phyloP scores from a whole-genome alignment of 2,888 invertebrate species.

The Ophion slaviceki region DNA sequence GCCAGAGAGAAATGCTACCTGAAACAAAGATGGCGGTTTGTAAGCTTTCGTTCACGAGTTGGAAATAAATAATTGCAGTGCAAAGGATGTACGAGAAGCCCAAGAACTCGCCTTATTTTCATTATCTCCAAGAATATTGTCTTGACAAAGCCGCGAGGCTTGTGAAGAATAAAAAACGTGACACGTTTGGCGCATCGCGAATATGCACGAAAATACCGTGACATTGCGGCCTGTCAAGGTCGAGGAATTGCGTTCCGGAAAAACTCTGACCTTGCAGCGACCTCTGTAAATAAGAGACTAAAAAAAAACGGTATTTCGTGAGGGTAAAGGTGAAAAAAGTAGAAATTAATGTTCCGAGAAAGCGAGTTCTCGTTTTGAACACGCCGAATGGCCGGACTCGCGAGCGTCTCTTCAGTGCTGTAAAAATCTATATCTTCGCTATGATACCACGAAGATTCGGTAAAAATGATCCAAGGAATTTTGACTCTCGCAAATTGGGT shows the following conservation, averaged over 20 bases:
- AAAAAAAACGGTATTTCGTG: not conserved
- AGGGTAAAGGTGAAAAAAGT: not conserved
- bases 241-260: not conserved
- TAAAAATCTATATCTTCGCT: not conserved
- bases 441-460: not conserved
- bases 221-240: not conserved
- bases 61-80: not conserved
- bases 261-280: not conserved
- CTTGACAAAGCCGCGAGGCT: not conserved
- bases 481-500: not conserved
- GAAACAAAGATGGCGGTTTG: not conserved
- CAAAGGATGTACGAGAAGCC: not conserved
- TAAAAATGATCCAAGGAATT: conserved; percentile 3
- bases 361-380: not conserved
- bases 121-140: not conserved
- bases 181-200: not conserved
- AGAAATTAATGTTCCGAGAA: not conserved
- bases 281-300: not conserved
- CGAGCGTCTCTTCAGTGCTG: not conserved
- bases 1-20: not conserved
- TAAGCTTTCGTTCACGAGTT: not conserved
- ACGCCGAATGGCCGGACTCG: not conserved
- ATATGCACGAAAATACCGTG: not conserved
- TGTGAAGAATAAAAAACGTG: not conserved
- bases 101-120: not conserved